Evolutionary conservation across 1,140 invertebrate genomes (phyloP).

Genomic region (Globodera rostochiensis): DNA sequence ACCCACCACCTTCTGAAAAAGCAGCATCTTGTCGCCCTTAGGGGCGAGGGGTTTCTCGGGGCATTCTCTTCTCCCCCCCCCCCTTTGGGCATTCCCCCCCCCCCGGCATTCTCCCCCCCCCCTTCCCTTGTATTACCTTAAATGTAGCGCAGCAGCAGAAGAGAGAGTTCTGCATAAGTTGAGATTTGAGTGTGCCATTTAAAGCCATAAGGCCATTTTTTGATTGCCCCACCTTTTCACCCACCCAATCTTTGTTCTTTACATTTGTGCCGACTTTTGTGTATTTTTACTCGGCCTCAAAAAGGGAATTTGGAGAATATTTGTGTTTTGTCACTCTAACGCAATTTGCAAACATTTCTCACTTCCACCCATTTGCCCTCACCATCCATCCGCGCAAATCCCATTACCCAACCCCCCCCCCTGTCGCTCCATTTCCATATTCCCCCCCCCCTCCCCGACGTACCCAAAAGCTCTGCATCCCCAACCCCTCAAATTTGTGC

Average conservation of each 20-base stretch:
- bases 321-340: neutral
- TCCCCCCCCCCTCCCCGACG: neutral
- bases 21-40: neutral
- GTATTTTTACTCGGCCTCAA: neutral
- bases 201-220: neutral
- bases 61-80: too few relatives aligned
- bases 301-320: neutral
- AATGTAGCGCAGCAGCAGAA: neutral
- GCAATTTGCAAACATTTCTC: neutral
- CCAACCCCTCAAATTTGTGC: neutral
- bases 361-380: neutral
- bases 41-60: too few relatives aligned
- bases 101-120: neutral
- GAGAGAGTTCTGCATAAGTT: neutral
- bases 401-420: conserved; percentile 5
- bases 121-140: neutral
- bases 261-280: neutral
- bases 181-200: neutral
- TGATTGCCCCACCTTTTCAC: neutral
- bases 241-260: neutral
- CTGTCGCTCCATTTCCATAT: neutral
- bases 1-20: neutral
- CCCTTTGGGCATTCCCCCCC: too few relatives aligned
- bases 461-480: neutral
- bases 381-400: conserved; percentile 12